Evolutionary conservation across 2,797 vertebrate species (phyloP), one percentile per base, ranked within the genome.

Genomic region (Myotis myotis): DNA sequence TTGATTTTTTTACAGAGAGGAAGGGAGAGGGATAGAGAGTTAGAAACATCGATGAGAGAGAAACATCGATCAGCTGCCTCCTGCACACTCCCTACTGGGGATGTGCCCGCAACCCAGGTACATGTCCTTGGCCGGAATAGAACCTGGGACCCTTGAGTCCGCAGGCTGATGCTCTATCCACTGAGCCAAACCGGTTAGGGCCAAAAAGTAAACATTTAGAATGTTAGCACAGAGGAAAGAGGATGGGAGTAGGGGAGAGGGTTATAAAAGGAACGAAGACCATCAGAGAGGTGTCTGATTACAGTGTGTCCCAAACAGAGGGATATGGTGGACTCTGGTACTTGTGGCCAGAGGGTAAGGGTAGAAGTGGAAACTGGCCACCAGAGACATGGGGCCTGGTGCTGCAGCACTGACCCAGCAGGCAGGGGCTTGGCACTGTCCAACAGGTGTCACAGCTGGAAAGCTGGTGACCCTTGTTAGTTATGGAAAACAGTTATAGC

Each of bases 381-480:
- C 16, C 15, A 19, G 20, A n/a, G 47, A 22, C 0, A 2, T 66
- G 89, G 36, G 17, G 38, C 4, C 3, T 1, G 3, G 36, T 8
- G 57, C 22, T 3, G 17, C 41, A 22, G 55, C 6, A 19, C 8
- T 20, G 28, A 33, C 41, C 72, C 20, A 16, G 75, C 15, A 57
- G 11, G 19, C 33, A 41, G 81, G 30, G 41, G 57, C 20, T 1
- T 20, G 84, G 64, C 0, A 0, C 12, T 10, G 20, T 47, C 55
- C 28, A 49, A 9, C 9, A 78, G 41, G 17, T 1, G 0, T 20
- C 22, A 9, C 64, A 36, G 71, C 49, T 28, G 7, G 25, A 38
- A 28, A 64, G 66, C 44, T 22, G 36, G 28, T 33, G 38, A 70
- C 17, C 75, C 23, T 20, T 51, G 38, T 4, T 19, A 44, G 55